Conservation (phyloP, 2,797 vertebrate genomes). For the Eptatretus atami region DNA sequence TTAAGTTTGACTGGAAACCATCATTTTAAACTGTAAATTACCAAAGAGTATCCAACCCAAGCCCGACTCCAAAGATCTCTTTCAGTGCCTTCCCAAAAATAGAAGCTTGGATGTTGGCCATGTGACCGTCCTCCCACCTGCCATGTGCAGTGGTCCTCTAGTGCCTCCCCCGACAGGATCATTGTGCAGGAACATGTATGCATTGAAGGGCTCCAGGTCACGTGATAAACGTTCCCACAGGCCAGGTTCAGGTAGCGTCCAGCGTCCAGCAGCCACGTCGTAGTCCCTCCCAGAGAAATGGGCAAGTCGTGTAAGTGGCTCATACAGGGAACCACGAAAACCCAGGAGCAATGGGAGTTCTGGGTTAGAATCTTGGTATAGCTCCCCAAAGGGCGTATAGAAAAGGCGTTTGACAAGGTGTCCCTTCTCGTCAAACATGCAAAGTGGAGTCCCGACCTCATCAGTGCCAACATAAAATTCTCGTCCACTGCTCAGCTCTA, state of each 20-base stretch:
- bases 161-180: slow-evolving; percentile 39
- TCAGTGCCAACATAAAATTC: slow-evolving; percentile 93
- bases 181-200: slow-evolving; percentile 82
- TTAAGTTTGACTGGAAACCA: too few relatives aligned
- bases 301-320: slow-evolving; percentile 51
- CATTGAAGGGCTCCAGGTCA: slow-evolving; percentile 59
- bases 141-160: not conserved
- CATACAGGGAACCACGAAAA: slow-evolving; percentile 78
- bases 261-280: slow-evolving; percentile 63
- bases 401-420: slow-evolving; percentile 66
- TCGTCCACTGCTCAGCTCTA: slow-evolving; percentile 91
- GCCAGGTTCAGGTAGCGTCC: slow-evolving; percentile 69
- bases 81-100: too few relatives aligned
- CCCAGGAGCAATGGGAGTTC: slow-evolving; percentile 65
- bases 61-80: too few relatives aligned
- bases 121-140: too few relatives aligned
- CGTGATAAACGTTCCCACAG: slow-evolving; percentile 56
- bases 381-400: slow-evolving; percentile 78
- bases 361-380: slow-evolving; percentile 73
- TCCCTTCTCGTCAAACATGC: slow-evolving; percentile 66
- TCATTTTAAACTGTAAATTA: too few relatives aligned
- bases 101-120: too few relatives aligned
- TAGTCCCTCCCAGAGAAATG: slow-evolving; percentile 73
- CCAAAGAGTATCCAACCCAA: too few relatives aligned
- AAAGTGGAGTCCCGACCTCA: slow-evolving; percentile 53